A percentile compares a stretch with the other conserved stretches of the same genome.
Evolutionary conservation across 1,140 invertebrate genomes (phyloP).

Genomic region (Solenopsis invicta): DNA sequence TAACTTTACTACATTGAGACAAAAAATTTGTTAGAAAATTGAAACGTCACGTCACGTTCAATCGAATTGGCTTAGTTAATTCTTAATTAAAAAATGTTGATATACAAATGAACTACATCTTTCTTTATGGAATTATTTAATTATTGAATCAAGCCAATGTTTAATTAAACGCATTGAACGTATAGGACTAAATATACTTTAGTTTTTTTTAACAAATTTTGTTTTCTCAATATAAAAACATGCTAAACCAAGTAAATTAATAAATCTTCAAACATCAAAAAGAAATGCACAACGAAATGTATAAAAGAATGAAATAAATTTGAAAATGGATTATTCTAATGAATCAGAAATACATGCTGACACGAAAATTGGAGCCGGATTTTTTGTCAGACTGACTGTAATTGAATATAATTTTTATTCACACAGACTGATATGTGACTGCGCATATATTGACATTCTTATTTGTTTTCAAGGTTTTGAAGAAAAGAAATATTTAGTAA

Average conservation of each 20-base stretch:
- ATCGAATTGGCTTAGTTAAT: too few relatives aligned
- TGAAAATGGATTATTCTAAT: neutral
- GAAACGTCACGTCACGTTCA: too few relatives aligned
- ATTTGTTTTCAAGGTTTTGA: slow-evolving; percentile 39
- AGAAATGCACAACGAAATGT: neutral
- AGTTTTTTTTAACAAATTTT: too few relatives aligned
- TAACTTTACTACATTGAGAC: too few relatives aligned
- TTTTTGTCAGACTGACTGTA: neutral
- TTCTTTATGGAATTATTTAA: too few relatives aligned
- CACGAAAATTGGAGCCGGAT: neutral
- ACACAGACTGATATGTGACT: neutral
- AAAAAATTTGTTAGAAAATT: too few relatives aligned
- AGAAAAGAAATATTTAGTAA: slow-evolving; percentile 8
- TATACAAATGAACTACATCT: too few relatives aligned
- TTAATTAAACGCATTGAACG: too few relatives aligned
- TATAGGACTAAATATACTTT: too few relatives aligned
- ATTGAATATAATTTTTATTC: slow-evolving; percentile 43
- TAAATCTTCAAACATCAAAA: neutral
- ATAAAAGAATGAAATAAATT: neutral
- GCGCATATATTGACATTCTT: slow-evolving; percentile 30
- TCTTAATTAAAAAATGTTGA: too few relatives aligned
- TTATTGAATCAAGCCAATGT: too few relatives aligned
- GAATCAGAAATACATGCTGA: neutral
- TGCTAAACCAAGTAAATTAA: neutral
- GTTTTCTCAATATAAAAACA: neutral